These are phyloP conservation scores for Drosophila erecta DNA, from an alignment of 1,140 invertebrate genomes.

Conservation along the genomic window DNA sequence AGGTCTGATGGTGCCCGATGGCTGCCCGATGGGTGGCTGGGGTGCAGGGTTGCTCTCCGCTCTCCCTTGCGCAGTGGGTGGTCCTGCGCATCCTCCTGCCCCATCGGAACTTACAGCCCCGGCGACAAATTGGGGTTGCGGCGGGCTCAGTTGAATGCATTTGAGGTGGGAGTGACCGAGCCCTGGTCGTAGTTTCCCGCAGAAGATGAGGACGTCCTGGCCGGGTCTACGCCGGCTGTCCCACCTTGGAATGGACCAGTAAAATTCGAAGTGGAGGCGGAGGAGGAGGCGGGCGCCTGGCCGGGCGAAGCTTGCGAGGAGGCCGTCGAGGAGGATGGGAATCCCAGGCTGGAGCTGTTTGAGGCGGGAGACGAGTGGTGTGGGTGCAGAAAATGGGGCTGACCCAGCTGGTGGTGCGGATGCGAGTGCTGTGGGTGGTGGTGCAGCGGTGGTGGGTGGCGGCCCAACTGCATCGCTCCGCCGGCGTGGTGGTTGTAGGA, in stretches of 20 bases:
- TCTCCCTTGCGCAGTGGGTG: constrained; percentile 62
- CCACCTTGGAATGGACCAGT: constrained; percentile 28
- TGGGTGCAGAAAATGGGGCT: constrained; percentile 41
- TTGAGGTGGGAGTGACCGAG: constrained; percentile 69
- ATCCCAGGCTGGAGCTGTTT: constrained; percentile 75
- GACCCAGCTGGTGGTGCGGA: constrained; percentile 39
- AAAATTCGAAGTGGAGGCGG: constrained; percentile 31
- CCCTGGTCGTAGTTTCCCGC: constrained; percentile 78
- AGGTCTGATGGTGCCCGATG: constrained; percentile 2
- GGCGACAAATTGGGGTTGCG: constrained; percentile 70
- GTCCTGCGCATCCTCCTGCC: constrained; percentile 54
- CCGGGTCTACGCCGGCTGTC: constrained; percentile 19
- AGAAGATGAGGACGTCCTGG: constrained; percentile 7
- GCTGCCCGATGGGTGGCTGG: background rate
- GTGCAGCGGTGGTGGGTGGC: constrained; percentile 37
- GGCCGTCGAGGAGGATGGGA: constrained; percentile 70
- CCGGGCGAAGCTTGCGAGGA: constrained; percentile 83
- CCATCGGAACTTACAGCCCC: constrained; percentile 15
- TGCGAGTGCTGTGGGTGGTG: constrained; percentile 58
- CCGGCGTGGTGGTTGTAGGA: constrained; percentile 72
- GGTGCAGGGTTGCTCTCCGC: background rate
- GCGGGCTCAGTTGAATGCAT: constrained; percentile 78
- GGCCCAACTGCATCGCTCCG: constrained; percentile 43
- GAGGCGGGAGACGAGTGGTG: constrained; percentile 62
- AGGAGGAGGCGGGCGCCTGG: constrained; percentile 73